Conservation (phyloP, 2,797 vertebrate species). For the Glyptemys insculpta region DNA sequence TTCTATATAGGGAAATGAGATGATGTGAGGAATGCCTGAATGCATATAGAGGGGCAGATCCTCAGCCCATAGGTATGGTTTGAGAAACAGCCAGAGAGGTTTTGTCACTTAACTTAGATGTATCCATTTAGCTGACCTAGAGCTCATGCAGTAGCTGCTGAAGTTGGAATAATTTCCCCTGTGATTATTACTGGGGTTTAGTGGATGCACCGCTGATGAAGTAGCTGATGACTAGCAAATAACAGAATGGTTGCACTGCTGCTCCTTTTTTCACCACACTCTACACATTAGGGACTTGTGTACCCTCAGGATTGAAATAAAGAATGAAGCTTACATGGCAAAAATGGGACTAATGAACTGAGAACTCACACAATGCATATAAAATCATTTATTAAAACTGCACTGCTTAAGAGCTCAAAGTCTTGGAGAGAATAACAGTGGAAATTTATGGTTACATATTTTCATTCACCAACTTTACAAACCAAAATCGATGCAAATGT, state of each 20-base stretch:
- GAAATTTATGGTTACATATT: background rate
- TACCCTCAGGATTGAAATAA: background rate
- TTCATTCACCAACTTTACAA: background rate
- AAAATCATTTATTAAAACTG: background rate
- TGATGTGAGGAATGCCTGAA: background rate
- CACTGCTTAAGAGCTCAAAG: background rate
- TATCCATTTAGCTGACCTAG: background rate
- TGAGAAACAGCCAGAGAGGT: background rate
- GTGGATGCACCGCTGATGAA: background rate
- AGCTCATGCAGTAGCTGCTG: background rate
- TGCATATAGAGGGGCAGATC: background rate
- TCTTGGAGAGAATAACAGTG: background rate
- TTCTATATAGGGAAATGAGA: background rate
- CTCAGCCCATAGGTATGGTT: background rate
- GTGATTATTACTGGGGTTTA: background rate
- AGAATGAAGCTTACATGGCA: background rate
- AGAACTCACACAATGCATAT: background rate
- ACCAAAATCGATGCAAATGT: background rate
- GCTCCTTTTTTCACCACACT: background rate
- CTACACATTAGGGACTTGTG: background rate
- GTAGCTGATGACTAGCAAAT: background rate
- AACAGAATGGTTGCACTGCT: background rate
- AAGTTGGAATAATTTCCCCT: background rate
- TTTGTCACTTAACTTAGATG: background rate
- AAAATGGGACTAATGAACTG: slow-evolving; percentile 28